A percentile compares a stretch with the other conserved stretches of the same genome.
Evolutionary conservation across 2,888 invertebrate genomes (phyloP).

Genomic region (Zygaena filipendulae): DNA sequence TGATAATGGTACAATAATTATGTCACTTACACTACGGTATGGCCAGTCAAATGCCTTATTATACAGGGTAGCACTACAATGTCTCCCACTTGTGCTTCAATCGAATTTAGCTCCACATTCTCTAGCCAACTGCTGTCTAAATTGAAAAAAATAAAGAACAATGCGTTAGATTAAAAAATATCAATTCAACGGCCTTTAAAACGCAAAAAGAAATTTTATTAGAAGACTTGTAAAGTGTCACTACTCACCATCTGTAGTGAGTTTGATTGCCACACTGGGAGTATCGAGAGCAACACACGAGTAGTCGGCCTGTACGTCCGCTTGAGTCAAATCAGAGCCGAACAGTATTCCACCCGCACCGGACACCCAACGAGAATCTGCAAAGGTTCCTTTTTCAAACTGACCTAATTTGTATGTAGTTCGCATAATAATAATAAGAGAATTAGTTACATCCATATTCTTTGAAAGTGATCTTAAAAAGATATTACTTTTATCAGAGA

Average conservation of each 20-base stretch:
- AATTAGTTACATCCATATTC: conserved; percentile 1
- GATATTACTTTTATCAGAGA: too few species aligned
- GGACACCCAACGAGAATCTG: conserved; percentile 54
- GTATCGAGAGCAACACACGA: conserved; percentile 49
- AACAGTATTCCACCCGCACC: conserved; percentile 47
- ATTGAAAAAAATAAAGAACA: conserved; percentile 6
- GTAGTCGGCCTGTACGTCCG: conserved; percentile 55
- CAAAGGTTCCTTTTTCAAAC: conserved; percentile 13
- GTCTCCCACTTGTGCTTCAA: conserved; percentile 46
- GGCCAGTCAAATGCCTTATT: conserved; percentile 39
- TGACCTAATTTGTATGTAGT: conserved; percentile 3
- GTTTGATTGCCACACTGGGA: conserved; percentile 40
- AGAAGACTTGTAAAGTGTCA: conserved; percentile 4
- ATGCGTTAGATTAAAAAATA: background rate
- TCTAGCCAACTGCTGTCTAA: conserved; percentile 59
- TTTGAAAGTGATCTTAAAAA: too few species aligned
- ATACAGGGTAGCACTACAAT: conserved; percentile 50
- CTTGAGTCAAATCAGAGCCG: conserved; percentile 49
- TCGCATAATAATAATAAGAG: too few species aligned
- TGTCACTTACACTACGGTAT: conserved; percentile 47
- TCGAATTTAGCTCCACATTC: conserved; percentile 47
- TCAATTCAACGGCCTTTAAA: too few species aligned
- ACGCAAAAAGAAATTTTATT: conserved; percentile 8
- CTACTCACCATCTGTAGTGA: conserved; percentile 52
- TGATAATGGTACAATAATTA: too few species aligned